Base-by-base conservation (phyloP, 2,797 vertebrate genomes). In the Somateria mollissima region DNA sequence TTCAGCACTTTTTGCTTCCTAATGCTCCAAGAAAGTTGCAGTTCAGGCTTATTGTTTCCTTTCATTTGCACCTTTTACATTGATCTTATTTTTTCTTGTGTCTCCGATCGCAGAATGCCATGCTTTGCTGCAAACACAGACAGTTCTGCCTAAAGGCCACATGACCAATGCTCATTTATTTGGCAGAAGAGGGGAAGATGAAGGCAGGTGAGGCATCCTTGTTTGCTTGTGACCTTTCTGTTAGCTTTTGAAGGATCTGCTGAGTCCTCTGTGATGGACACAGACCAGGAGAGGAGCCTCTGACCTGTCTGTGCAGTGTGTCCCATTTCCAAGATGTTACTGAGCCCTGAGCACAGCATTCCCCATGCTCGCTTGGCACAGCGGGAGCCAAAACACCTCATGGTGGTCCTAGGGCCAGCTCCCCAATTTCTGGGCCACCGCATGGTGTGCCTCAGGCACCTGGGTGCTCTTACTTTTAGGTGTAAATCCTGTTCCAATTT, bases 41-140 rank as follows among this genome's bases (percentile, higher is more conserved):
- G 27, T 39, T 83, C 1, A 1, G 66, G 76, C 24, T 51, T 27
- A 22, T 69, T 78, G 49, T 36, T 66, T 39, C 54, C 19, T 87
- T 89, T 80, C n/a, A 49, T 93, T 85, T 83, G 32, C 65, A 85
- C 54, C 17, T 78, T 72, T 87, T 24, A n/a, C 41, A 43, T 6
- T 37, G 77, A 80, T 86, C 56, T 36, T 47, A n/a, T 37, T 64
- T 43, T 58, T 81, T n/a, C 41, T 22, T 17, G 13, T 60, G 51
- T 13, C 71, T 39, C 34, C 0, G 1, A 13, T 25, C 11, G 4
- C 34, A 43, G 43, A 25, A 20, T 3, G 5, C 0, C 6, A 37
- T 12, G 73, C 69, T 89, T 41, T 82, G 32, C 72, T 16, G 47
- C 57, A 62, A 53, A 79, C 2, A 10, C 19, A 49, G 64, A 56